A percentile compares a stretch with the other conserved stretches of the same genome.
phyloP scores from a whole-genome alignment of 2,888 invertebrate species.

The Bembecia ichneumoniformis region DNA sequence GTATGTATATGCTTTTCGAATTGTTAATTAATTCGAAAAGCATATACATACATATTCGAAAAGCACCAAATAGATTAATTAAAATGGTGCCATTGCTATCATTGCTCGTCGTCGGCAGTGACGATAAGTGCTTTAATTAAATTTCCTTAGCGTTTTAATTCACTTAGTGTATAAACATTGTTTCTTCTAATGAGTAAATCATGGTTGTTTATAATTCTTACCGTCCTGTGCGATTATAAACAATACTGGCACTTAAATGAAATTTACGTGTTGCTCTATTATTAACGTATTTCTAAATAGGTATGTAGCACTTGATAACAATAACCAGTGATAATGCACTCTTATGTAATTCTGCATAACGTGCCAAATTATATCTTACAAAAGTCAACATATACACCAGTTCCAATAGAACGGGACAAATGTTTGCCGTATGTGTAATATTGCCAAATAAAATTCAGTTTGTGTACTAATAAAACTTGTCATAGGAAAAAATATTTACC shows the following conservation, averaged over 20 bases:
- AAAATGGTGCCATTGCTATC: too few relatives aligned
- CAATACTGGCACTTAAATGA: neutral
- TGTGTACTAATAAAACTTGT: too few relatives aligned
- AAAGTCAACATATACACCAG: too few relatives aligned
- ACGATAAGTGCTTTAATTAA: too few relatives aligned
- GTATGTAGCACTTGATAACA: neutral
- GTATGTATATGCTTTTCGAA: too few relatives aligned
- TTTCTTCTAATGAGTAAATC: constrained; percentile 18
- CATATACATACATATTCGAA: too few relatives aligned
- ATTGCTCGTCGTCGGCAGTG: too few relatives aligned
- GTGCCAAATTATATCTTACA: neutral
- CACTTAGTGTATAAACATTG: constrained; percentile 4
- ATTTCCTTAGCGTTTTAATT: neutral
- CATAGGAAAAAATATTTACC: too few relatives aligned
- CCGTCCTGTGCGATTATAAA: constrained; percentile 21
- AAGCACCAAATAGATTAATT: too few relatives aligned
- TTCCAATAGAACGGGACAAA: neutral
- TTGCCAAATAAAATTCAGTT: neutral
- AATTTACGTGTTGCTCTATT: neutral
- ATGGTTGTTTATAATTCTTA: constrained; percentile 33
- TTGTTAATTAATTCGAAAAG: too few relatives aligned
- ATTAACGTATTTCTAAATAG: neutral
- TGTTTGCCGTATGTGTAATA: neutral
- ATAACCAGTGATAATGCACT: neutral
- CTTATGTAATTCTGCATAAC: neutral